Percentiles rank a stretch among this genome's conserved stretches.
Evolutionary conservation across 2,113 vertebrate species (phyloP).

Genomic region (Paratilapia polleni): DNA sequence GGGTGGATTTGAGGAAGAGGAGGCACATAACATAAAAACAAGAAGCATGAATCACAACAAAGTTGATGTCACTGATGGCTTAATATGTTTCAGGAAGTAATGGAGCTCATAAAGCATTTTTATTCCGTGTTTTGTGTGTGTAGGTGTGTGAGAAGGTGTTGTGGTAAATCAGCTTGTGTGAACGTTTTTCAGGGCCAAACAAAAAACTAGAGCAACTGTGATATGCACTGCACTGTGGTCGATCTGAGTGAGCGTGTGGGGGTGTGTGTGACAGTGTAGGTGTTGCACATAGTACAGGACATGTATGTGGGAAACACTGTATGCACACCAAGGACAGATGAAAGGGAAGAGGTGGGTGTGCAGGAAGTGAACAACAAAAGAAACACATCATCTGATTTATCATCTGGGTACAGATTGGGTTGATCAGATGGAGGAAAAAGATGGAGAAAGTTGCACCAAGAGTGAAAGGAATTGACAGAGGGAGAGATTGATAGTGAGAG

Average conservation of each 20-base stretch:
- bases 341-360: constrained; percentile 67
- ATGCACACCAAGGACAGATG: constrained; percentile 63
- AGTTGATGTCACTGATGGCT: background rate
- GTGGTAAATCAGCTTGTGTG: constrained; percentile 48
- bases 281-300: constrained; percentile 61
- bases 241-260: constrained; percentile 3
- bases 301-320: constrained; percentile 71
- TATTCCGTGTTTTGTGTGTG: constrained; percentile 9
- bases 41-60: background rate
- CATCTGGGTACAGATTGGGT: constrained; percentile 38
- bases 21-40: background rate
- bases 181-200: constrained; percentile 44
- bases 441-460: constrained; percentile 7
- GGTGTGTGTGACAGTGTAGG: constrained; percentile 37
- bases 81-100: constrained; percentile 39
- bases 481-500: constrained; percentile 61
- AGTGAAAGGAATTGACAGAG: constrained; percentile 65
- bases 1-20: background rate
- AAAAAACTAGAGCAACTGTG: constrained; percentile 66
- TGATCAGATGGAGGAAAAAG: constrained; percentile 28
- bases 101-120: constrained; percentile 21
- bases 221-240: constrained; percentile 47
- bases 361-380: constrained; percentile 72
- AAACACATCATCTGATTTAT: constrained; percentile 67
- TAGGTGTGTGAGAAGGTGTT: constrained; percentile 24